Evolutionary conservation across 2,113 vertebrate genomes (phyloP), one percentile per base, ranked within the genome.

Genomic region (Paradoxurus hermaphroditus): DNA sequence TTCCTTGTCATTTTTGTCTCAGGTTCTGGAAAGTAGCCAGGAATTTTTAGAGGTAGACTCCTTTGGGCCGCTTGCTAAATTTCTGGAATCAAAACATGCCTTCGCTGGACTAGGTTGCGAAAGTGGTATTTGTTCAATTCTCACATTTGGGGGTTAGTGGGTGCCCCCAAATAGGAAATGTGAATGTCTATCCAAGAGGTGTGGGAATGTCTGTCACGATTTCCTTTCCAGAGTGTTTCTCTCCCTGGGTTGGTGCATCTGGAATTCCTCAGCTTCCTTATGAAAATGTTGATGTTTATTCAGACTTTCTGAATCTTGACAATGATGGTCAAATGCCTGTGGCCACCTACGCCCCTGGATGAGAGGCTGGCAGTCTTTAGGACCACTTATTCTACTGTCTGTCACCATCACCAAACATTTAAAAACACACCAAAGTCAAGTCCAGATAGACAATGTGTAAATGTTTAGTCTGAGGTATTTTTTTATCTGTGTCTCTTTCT

Each of bases 381-480:
- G 89, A 98, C 94, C 2, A 4, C 92, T 97, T 78, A 97, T 94
- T 56, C 97, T 98, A n/a, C 95, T 96, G 70, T 92, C 97, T 97
- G 84, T 86, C 59, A 90, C 23, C 27, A 63, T 89, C 82, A 96
- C 92, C 78, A 98, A 97, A 98, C 97, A 96, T 97, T 94, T 97
- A 91, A 97, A 98, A 98, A 97, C 91, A 97, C 86, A 93, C 93
- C 96, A 29, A 81, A 96, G 95, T 79, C 78, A 93, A 95, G 94
- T 96, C 91, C 96, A 98, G 96, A 97, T 96, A 98, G 98, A 98
- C 94, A 90, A 86, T 96, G 92, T 97, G 91, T 96, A 98, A 99
- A 98, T 98, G 98, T 99, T 99, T 98, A 99, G 98, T 98, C 98
- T 99, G 98, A 98, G 96, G 59, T 98, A 95, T 97, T 98, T 98